These are phyloP conservation scores for Anabacerthia variegaticeps DNA, from an alignment of 2,797 vertebrate species.

Conservation along the genomic window DNA sequence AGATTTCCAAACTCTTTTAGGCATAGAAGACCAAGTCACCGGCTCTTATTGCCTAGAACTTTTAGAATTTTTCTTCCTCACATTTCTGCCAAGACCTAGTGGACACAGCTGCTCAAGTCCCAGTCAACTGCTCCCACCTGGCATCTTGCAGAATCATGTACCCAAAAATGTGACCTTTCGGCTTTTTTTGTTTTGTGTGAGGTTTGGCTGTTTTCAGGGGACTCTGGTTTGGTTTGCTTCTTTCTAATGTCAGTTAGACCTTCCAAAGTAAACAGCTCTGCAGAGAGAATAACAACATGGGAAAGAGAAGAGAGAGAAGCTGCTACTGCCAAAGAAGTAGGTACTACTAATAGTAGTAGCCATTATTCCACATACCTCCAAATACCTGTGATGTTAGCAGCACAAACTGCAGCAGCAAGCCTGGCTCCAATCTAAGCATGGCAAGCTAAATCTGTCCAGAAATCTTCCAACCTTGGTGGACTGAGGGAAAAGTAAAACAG, in stretches of 20 bases:
- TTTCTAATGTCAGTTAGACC: neutral
- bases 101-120: neutral
- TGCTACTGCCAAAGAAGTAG: neutral
- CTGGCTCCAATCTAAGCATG: neutral
- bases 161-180: neutral
- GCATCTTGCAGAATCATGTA: neutral
- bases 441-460: neutral
- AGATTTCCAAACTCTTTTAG: neutral
- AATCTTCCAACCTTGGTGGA: neutral
- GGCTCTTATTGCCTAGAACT: neutral
- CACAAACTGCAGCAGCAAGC: neutral
- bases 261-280: neutral
- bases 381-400: neutral
- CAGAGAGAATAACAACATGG: neutral
- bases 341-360: neutral
- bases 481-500: neutral
- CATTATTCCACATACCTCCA: neutral
- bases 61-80: neutral
- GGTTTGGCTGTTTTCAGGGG: neutral
- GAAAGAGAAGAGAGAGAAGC: neutral
- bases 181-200: neutral
- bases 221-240: neutral
- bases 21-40: neutral
- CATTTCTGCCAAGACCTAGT: neutral
- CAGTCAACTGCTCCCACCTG: neutral